Percentiles rank a stretch among this genome's conserved stretches.
These are phyloP conservation scores for Pseudanteris insignis DNA, from an alignment of 2,888 invertebrate species.

Conservation along the genomic window DNA sequence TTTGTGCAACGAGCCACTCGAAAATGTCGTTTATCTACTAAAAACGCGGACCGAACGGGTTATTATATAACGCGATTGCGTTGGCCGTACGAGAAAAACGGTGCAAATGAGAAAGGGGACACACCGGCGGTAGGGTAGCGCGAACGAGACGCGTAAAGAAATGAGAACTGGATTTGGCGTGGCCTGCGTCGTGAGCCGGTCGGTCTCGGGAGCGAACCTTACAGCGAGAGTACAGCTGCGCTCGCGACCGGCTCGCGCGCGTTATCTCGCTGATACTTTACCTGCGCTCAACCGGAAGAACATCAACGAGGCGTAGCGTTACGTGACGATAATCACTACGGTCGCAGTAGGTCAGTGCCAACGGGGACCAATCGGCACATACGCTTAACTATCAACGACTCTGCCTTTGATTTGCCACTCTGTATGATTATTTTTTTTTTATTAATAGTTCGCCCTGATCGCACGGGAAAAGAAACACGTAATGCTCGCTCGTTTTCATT, in stretches of 20 bases:
- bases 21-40: constrained; percentile 13
- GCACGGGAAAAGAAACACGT: too few relatives aligned
- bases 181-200: not conserved
- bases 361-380: constrained; percentile 40
- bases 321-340: constrained; percentile 49
- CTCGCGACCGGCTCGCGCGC: constrained; percentile 9
- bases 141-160: too few relatives aligned
- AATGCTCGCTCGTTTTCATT: too few relatives aligned
- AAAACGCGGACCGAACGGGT: constrained; percentile 2
- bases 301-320: constrained; percentile 49
- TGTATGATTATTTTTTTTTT: too few relatives aligned
- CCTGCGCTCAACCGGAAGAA: constrained; percentile 47
- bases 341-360: constrained; percentile 53
- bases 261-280: constrained; percentile 39
- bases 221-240: not conserved
- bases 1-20: constrained; percentile 12
- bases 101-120: not conserved
- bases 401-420: too few relatives aligned
- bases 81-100: not conserved
- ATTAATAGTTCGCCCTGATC: too few relatives aligned
- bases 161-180: constrained; percentile 15
- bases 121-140: too few relatives aligned
- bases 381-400: too few relatives aligned
- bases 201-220: constrained; percentile 3
- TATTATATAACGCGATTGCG: constrained; percentile 24